A percentile compares a stretch with the other conserved stretches of the same genome.
Conservation (phyloP, 2,113 vertebrate species). For the Tautogolabrus adspersus region DNA sequence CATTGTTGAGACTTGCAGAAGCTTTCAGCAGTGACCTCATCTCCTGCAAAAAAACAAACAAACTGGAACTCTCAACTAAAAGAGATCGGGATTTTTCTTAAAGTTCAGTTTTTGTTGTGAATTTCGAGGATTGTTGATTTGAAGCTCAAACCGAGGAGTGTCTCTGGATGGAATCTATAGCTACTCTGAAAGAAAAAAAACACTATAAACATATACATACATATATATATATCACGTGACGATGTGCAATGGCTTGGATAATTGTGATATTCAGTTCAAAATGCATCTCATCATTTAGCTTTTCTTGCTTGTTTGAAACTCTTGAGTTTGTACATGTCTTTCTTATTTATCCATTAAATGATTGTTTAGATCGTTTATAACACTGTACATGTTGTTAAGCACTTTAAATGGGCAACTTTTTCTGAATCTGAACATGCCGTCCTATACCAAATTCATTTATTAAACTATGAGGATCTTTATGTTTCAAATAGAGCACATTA, state of each 20-base stretch:
- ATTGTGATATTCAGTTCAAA: slow-evolving; percentile 86
- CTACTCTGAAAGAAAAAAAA: slow-evolving; percentile 72
- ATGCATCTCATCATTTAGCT: slow-evolving; percentile 80
- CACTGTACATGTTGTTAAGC: slow-evolving; percentile 80
- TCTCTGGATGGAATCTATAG: slow-evolving; percentile 76
- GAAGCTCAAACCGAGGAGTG: slow-evolving; percentile 63
- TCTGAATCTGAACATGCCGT: slow-evolving; percentile 68
- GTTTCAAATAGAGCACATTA: slow-evolving; percentile 51
- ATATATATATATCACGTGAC: slow-evolving; percentile 85
- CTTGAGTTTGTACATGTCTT: slow-evolving; percentile 77
- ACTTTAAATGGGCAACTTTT: slow-evolving; percentile 83
- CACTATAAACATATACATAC: slow-evolving; percentile 59
- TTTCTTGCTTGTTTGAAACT: slow-evolving; percentile 79
- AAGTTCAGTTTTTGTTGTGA: slow-evolving; percentile 52
- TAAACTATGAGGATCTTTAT: slow-evolving; percentile 38
- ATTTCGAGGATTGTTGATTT: slow-evolving; percentile 58
- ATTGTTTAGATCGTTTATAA: slow-evolving; percentile 63
- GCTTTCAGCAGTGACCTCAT: slow-evolving; percentile 22
- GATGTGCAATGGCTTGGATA: slow-evolving; percentile 94
- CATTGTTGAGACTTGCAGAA: slow-evolving; percentile 12
- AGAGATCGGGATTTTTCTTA: slow-evolving; percentile 47
- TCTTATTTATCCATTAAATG: slow-evolving; percentile 63
- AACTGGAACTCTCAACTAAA: slow-evolving; percentile 39
- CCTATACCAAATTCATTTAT: slow-evolving; percentile 70
- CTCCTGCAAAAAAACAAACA: neutral